phyloP scores from a whole-genome alignment of 2,888 invertebrate genomes.

The Vanessa cardui region DNA sequence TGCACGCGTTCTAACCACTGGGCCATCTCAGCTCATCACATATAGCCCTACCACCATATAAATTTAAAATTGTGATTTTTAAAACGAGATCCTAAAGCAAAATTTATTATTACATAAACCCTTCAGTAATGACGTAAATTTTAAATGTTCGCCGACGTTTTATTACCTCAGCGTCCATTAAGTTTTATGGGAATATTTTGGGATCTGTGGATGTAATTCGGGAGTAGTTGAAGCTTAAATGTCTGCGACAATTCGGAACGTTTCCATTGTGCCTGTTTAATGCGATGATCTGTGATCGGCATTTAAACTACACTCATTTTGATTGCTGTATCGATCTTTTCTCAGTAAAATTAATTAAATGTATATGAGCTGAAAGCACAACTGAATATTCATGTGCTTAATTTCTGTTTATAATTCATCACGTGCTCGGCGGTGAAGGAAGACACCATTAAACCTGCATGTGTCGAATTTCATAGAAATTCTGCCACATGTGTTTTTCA shows the following conservation, averaged over 20 bases:
- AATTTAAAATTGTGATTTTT: slow-evolving; percentile 2
- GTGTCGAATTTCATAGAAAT: too few relatives aligned
- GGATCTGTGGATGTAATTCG: slow-evolving; percentile 37
- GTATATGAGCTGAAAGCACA: too few relatives aligned
- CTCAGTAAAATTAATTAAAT: not conserved
- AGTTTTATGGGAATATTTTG: slow-evolving; percentile 53
- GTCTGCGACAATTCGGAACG: slow-evolving; percentile 38
- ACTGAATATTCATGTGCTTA: too few relatives aligned
- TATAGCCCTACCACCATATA: not conserved
- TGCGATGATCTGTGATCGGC: slow-evolving; percentile 24
- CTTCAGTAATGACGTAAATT: slow-evolving; percentile 37
- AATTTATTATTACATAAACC: slow-evolving; percentile 32
- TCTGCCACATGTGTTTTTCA: too few relatives aligned
- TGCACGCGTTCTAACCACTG: too few relatives aligned
- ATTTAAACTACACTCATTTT: slow-evolving; percentile 9
- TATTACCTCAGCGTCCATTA: slow-evolving; percentile 50
- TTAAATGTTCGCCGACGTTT: slow-evolving; percentile 45
- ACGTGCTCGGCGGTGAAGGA: too few relatives aligned
- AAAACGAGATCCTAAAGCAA: slow-evolving; percentile 14
- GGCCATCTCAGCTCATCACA: too few relatives aligned
- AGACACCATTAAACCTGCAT: too few relatives aligned
- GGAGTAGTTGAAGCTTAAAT: slow-evolving; percentile 39
- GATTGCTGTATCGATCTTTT: not conserved
- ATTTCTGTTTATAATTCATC: too few relatives aligned
- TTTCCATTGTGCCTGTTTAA: slow-evolving; percentile 37